phyloP scores from a whole-genome alignment of 2,113 vertebrate species.

The Antennarius striatus region DNA sequence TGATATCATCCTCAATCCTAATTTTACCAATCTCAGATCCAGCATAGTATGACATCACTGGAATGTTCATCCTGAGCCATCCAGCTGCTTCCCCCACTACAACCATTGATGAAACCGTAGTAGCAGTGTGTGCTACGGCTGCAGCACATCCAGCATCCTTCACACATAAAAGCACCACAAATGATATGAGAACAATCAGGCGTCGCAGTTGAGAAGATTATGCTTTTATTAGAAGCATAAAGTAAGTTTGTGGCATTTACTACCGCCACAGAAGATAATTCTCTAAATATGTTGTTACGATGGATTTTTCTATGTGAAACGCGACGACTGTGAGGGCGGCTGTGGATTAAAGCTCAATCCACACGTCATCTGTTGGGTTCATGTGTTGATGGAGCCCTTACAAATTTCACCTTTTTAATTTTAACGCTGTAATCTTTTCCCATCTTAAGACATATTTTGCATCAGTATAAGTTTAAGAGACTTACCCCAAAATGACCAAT shows the following conservation, averaged over 20 bases:
- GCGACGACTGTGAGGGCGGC: not conserved
- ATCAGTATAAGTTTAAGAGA: constrained; percentile 28
- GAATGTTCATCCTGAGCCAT: constrained; percentile 64
- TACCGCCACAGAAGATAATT: not conserved
- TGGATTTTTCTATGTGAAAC: not conserved
- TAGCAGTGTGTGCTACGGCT: constrained; percentile 34
- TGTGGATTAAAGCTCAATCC: constrained; percentile 25
- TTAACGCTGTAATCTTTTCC: constrained; percentile 4
- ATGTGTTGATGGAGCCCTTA: constrained; percentile 15
- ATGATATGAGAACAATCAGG: not conserved
- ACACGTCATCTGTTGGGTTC: constrained; percentile 26
- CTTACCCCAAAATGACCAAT: constrained; percentile 94
- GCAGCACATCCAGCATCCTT: constrained; percentile 1
- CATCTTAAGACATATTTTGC: constrained; percentile 14
- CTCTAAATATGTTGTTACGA: not conserved
- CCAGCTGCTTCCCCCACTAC: constrained; percentile 59
- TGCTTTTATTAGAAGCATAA: constrained; percentile 4
- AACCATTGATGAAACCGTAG: constrained; percentile 75
- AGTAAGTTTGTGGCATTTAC: constrained; percentile 56
- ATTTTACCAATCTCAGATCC: constrained; percentile 63
- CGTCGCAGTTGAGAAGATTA: not conserved
- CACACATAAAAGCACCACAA: constrained; percentile 13
- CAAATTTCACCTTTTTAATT: constrained; percentile 17
- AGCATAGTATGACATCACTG: constrained; percentile 79
- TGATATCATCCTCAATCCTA: constrained; percentile 33